Percentiles rank a stretch among this genome's conserved stretches.
Evolutionary conservation across 2,797 vertebrate species (phyloP).

Genomic region (Telmatherina bonti): DNA sequence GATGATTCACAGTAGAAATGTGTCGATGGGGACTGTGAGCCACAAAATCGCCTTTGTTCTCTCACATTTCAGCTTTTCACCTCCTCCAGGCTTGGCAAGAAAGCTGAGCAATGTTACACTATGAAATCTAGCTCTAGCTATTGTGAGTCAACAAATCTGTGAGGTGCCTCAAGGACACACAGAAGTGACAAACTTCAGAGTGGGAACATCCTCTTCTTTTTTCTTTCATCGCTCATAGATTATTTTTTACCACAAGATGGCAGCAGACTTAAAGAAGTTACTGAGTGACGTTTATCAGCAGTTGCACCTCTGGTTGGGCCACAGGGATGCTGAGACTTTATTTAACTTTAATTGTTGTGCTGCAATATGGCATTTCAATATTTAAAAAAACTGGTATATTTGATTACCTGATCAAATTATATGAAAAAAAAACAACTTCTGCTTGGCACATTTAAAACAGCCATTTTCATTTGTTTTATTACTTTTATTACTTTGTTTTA

Average conservation of each 20-base stretch:
- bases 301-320: background rate
- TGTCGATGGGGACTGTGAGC: conserved; percentile 13
- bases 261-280: conserved; percentile 54
- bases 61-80: conserved; percentile 33
- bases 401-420: background rate
- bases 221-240: conserved; percentile 16
- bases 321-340: conserved; percentile 1
- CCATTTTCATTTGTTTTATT: background rate
- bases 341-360: conserved; percentile 5
- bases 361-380: background rate
- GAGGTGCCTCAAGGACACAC: conserved; percentile 60
- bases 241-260: conserved; percentile 61
- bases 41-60: conserved; percentile 11
- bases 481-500: background rate
- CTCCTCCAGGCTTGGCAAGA: conserved; percentile 17
- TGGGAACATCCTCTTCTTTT: conserved; percentile 4
- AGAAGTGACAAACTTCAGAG: conserved; percentile 42
- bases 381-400: background rate
- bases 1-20: conserved; percentile 5
- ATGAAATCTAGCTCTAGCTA: conserved; percentile 43
- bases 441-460: background rate
- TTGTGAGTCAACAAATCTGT: conserved; percentile 66
- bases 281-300: background rate
- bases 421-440: background rate
- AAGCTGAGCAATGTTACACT: conserved; percentile 16